phyloP scores from a whole-genome alignment of 2,888 invertebrate genomes.

The Lysandra coridon region DNA sequence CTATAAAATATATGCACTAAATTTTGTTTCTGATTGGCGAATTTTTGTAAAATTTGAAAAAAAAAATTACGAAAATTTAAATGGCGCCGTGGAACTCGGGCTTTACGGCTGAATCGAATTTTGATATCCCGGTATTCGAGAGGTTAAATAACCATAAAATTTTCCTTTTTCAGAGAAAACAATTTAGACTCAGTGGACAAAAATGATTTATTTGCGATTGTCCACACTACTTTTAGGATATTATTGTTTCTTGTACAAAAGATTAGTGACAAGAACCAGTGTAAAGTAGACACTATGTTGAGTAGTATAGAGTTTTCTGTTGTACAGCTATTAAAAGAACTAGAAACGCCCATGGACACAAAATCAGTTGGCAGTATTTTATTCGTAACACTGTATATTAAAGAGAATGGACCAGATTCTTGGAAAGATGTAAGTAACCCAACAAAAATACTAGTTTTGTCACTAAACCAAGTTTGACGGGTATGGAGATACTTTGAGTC shows the following conservation, averaged over 20 bases:
- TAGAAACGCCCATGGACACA: constrained; percentile 83
- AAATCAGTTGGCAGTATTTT: constrained; percentile 83
- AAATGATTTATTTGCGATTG: constrained; percentile 60
- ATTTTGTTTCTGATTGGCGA: no score
- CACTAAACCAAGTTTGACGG: no score
- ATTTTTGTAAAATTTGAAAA: no score
- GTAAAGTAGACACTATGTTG: constrained; percentile 46
- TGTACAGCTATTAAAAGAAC: constrained; percentile 60
- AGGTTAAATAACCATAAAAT: neutral
- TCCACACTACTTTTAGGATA: constrained; percentile 56
- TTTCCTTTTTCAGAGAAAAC: constrained; percentile 49
- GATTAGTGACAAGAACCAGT: constrained; percentile 41
- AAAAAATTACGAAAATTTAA: no score
- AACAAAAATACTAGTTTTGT: neutral
- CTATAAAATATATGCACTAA: no score
- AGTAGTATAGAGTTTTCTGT: constrained; percentile 46
- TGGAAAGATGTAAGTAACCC: constrained; percentile 59
- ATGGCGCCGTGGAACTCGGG: no score
- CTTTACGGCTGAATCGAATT: no score
- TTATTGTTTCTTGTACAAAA: constrained; percentile 61
- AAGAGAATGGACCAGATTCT: constrained; percentile 52
- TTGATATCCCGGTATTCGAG: no score
- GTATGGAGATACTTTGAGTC: neutral
- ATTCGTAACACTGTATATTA: constrained; percentile 69
- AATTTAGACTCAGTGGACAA: constrained; percentile 61